phyloP scores from a whole-genome alignment of 2,888 invertebrate genomes.

The Macaria liturata region DNA sequence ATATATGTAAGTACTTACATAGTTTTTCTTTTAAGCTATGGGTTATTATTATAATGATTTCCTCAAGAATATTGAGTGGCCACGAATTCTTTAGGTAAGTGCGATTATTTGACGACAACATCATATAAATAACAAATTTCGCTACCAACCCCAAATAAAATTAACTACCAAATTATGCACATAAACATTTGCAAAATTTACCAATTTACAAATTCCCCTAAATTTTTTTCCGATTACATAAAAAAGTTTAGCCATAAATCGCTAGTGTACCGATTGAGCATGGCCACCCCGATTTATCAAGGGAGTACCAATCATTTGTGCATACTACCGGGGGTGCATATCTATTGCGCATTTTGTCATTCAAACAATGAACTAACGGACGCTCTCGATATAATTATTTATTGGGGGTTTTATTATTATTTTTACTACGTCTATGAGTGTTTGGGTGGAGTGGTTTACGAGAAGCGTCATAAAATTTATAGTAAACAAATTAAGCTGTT shows the following conservation, averaged over 20 bases:
- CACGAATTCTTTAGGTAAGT: no score
- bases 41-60: no score
- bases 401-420: no score
- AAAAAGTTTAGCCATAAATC: constrained; percentile 9
- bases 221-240: not conserved
- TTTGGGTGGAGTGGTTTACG: no score
- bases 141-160: not conserved
- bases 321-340: constrained; percentile 17
- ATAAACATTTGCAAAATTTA: not conserved
- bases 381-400: not conserved
- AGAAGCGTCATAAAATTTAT: no score
- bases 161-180: not conserved
- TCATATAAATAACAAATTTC: no score
- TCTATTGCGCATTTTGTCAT: constrained; percentile 41
- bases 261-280: not conserved
- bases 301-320: constrained; percentile 3
- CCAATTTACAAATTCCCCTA: not conserved
- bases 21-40: no score
- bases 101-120: no score
- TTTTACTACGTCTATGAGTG: no score
- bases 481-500: no score
- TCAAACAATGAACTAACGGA: constrained; percentile 27
- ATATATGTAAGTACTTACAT: no score
- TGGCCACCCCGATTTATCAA: constrained; percentile 12
- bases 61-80: no score